Evolutionary conservation across 2,113 vertebrate genomes (phyloP).

Genomic region (Daubentonia madagascariensis): DNA sequence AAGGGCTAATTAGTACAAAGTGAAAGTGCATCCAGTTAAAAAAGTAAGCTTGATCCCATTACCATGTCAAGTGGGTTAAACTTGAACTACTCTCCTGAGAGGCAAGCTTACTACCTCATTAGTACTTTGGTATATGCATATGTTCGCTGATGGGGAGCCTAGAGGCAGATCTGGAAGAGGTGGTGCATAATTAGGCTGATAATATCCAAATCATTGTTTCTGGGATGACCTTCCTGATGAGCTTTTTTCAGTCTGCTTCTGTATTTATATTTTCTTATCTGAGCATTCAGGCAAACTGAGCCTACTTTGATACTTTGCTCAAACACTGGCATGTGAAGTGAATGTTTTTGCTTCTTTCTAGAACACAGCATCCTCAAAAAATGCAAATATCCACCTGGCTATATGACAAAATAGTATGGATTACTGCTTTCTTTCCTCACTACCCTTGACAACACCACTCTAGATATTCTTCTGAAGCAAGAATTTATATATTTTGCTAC

Average conservation of each 20-base stretch:
- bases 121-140: neutral
- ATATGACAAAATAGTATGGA: neutral
- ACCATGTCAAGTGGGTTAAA: constrained; percentile 63
- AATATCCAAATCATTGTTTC: constrained; percentile 40
- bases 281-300: neutral
- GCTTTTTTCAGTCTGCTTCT: neutral
- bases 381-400: neutral
- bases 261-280: neutral
- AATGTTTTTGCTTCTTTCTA: neutral
- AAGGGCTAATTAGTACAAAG: constrained; percentile 62
- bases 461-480: neutral
- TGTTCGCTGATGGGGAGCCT: constrained; percentile 32
- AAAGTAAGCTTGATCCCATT: constrained; percentile 60
- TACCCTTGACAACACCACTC: neutral
- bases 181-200: constrained; percentile 66
- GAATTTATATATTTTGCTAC: neutral
- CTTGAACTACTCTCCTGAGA: constrained; percentile 52
- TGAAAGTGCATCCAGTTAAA: constrained; percentile 51
- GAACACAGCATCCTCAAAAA: neutral
- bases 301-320: neutral
- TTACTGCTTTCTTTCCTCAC: neutral
- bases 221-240: neutral
- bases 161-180: constrained; percentile 19
- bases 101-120: constrained; percentile 26
- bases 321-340: neutral